Base-by-base conservation (phyloP, 2,113 vertebrate genomes). In the Corapipo altera region DNA sequence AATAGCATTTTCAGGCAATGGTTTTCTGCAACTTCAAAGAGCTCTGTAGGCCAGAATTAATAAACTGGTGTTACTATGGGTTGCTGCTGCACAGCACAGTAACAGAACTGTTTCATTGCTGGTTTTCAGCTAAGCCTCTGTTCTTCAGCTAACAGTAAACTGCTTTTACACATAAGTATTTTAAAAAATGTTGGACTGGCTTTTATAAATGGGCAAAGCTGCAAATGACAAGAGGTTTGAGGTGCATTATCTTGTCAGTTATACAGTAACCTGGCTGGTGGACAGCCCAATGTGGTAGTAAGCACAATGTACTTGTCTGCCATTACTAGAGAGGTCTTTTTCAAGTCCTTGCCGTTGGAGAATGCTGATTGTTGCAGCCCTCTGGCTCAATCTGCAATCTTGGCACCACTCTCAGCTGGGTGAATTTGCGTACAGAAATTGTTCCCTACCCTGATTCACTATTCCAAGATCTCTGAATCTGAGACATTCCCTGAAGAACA, bases 1-100 rank as follows among this genome's bases (percentile, higher is more conserved):
- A 96, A 96, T 70, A 89, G 65, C 88, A 57, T 86, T 96, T 93
- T 54, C 79, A 93, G 85, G 88, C 85, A 83, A 39, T 33, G 82
- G 12, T 81, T 95, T 92, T 89, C 82, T 84, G 80, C 69, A 85
- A 58, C 78, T 95, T 91, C 73, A 49, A 66, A 89, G 69, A 86
- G 73, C 73, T 91, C 57, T 83, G 66, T 58, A 69, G 76, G 70
- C 73, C 49, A 33, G 73, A 89, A 91, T 94, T 92, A 91, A 78
- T 94, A 89, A 89, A 19, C 48, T 65, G 3, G 8, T 69, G 57
- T 78, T 80, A n/a, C 69, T 52, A 32, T 30, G 28, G 16, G 61
- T 30, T 92, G 39, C 28, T 74, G 78, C 24, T 51, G 28, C 59
- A 30, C 41, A 35, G 73, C 37, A 41, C 30, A 62, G 55, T 43